phyloP scores from a whole-genome alignment of 1,140 invertebrate genomes.

The Drosophila nigromelanica region DNA sequence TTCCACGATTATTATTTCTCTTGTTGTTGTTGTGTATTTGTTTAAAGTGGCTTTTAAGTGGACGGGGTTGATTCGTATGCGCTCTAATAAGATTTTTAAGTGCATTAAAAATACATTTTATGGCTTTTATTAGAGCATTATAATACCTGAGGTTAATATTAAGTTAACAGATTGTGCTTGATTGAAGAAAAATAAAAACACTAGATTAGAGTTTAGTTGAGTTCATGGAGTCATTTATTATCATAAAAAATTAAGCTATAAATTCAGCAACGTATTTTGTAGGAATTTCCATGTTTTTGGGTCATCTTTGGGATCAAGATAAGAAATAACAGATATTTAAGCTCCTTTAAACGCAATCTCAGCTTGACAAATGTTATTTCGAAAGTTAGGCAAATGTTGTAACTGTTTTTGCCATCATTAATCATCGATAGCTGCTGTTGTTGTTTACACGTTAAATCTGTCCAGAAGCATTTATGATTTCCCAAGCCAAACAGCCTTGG shows the following conservation, averaged over 20 bases:
- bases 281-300: background rate
- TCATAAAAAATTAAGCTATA: slow-evolving; percentile 1
- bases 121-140: slow-evolving; percentile 3
- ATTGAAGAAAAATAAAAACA: slow-evolving; percentile 2
- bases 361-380: slow-evolving; percentile 34
- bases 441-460: slow-evolving; percentile 5
- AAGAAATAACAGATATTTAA: background rate
- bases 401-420: slow-evolving; percentile 21
- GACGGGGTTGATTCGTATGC: background rate
- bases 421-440: slow-evolving; percentile 24
- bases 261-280: background rate
- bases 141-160: slow-evolving; percentile 21
- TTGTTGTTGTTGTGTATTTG: slow-evolving; percentile 7
- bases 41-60: slow-evolving; percentile 17
- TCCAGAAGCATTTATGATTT: slow-evolving; percentile 24
- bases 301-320: background rate
- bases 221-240: slow-evolving; percentile 1
- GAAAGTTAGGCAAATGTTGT: slow-evolving; percentile 29
- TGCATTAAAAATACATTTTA: slow-evolving; percentile 26
- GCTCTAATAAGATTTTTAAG: slow-evolving; percentile 29
- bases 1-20: slow-evolving; percentile 13
- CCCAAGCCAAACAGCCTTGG: slow-evolving; percentile 39
- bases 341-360: background rate
- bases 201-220: slow-evolving; percentile 1
- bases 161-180: slow-evolving; percentile 6